Evolutionary conservation across 2,888 invertebrate species (phyloP), one percentile per base, ranked within the genome.

Genomic region (Stegana nigrithorax): DNA sequence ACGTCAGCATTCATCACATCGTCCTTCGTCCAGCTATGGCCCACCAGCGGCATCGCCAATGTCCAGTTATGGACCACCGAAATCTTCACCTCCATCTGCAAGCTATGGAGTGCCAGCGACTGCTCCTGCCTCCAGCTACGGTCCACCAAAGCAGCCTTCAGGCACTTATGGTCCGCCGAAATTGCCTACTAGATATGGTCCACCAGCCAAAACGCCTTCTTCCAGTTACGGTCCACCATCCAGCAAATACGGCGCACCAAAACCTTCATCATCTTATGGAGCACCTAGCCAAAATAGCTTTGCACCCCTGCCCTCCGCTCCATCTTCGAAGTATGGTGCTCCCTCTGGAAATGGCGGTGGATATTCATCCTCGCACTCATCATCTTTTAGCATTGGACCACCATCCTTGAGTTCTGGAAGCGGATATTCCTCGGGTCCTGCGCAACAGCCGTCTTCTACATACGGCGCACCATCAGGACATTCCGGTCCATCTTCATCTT

Each of bases 301-400:
- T 50, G 62, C 71, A 6, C 73, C 78, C 4, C 25, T 68, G 21
- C 61, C 73, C 0, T 86, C 86, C 8, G 83, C 65, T 2, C 88
- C 88, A 21, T 85, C 88, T 63, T 87, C 88, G 2, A 88, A 87
- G 75, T 89, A 88, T 64, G 89, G 89, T 1, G 88, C 88, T 1
- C 88, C 88, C 1, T 8, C 36, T 21, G 14, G 39, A 14, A 17
- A 17, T 14, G 17, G 39, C 39, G 5, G 7, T 3, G 14, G 32
- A 19, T 36, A 19, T 10, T n/a, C 53, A 14, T 53, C 53, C 2
- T 36, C 53, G 50, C 65, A 25, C 10, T 78, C 81, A 27, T 67
- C 73, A 6, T 69, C 72, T 0, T 57, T 67, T 1, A 65, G 72
- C 32, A 83, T 82, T 29, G 83, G 83, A 27, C 81, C 83, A 2